Conservation (phyloP, 2,888 invertebrate genomes). For the Drosophila quinaria region DNA sequence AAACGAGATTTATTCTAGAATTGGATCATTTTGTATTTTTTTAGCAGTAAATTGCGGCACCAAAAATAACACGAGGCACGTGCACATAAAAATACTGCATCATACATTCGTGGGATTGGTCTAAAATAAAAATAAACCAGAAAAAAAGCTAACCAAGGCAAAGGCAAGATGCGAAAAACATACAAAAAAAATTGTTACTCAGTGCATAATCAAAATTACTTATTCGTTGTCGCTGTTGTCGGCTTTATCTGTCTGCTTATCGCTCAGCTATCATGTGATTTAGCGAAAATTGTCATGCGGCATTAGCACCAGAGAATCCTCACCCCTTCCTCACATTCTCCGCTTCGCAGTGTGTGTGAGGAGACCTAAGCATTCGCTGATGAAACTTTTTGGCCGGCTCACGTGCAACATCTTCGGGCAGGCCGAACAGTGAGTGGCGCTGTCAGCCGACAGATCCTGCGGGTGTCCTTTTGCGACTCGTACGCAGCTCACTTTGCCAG, state of each 20-base stretch:
- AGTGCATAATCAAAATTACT: constrained; percentile 30
- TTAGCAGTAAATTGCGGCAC: constrained; percentile 2
- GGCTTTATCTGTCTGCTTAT: constrained; percentile 66
- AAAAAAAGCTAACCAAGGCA: not conserved
- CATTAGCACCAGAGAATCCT: constrained; percentile 26
- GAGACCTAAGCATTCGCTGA: constrained; percentile 20
- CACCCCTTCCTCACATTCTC: constrained; percentile 1
- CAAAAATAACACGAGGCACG: constrained; percentile 14
- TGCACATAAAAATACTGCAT: constrained; percentile 11
- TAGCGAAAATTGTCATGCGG: constrained; percentile 58
- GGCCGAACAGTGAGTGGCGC: constrained; percentile 26
- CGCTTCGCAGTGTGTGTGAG: not conserved
- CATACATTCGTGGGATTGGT: constrained; percentile 10
- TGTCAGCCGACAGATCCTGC: constrained; percentile 42
- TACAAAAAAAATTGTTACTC: not conserved
- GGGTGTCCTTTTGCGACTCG: constrained; percentile 42
- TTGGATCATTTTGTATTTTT: constrained; percentile 17
- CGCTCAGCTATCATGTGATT: constrained; percentile 60
- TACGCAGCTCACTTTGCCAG: constrained; percentile 47
- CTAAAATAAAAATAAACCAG: not conserved
- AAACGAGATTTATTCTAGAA: constrained; percentile 19
- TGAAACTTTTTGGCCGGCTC: constrained; percentile 58
- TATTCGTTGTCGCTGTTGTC: constrained; percentile 30
- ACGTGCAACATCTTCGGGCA: constrained; percentile 62
- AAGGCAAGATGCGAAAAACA: not conserved